Base-by-base conservation (phyloP, 2,797 vertebrate species). In the Squalus acanthias region DNA sequence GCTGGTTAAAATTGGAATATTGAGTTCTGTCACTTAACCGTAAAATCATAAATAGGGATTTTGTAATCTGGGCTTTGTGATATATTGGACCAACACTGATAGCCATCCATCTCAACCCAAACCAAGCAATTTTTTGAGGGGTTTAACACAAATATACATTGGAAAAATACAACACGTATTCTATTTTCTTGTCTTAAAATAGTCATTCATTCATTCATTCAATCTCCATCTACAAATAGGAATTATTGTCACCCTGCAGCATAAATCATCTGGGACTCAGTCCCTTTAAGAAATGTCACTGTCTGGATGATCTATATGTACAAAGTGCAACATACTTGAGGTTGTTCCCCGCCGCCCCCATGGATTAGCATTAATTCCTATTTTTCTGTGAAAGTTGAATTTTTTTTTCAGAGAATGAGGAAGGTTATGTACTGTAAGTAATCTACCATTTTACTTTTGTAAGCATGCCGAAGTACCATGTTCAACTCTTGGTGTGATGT, bases 61-160 rank as follows among this genome's bases (percentile, higher is more conserved):
- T 95, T 76, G 46, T 74, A 57, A 95, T 95, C 70, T 95, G 50
- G 94, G 29, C 76, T 92, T 76, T 95, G 70, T 93, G 65, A 93
- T 93, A 46, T 67, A 93, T 20, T 95, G 70, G 94, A 95, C 69
- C 94, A 95, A 76, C 50, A 33, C 53, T 74, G 12, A 74, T 9
- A 95, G 57, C 72, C 53, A 76, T 95, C 94, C 94, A 95, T 72
- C 69, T 95, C 94, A 95, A 76, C 22, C 70, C 70, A 95, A 93
- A 95, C 53, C 53, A 57, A 74, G 53, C 70, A 95, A 70, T 10
- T 57, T 95, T 94, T 33, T 53, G 12, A 95, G 26, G 0, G 10
- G 26, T 76, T 53, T 15, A 76, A 3, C 67, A 69, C 57, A 63
- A 24, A 70, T 72, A 46, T 39, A 46, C 67, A 72, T 72, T 95